Conservation (phyloP, 1,140 invertebrate genomes). For the Adoxophyes honmai region DNA sequence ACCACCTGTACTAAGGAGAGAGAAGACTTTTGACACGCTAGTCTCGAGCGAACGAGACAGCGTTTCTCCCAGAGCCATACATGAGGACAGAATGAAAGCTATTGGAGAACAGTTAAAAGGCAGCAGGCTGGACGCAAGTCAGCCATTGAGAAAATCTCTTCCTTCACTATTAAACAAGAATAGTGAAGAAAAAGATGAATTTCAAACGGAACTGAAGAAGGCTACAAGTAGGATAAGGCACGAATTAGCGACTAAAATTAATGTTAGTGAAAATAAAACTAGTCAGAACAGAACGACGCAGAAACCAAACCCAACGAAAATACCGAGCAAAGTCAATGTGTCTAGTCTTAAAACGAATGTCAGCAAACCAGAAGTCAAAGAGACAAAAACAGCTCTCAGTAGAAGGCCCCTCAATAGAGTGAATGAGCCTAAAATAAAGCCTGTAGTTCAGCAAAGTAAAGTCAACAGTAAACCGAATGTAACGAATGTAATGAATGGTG, state of each 20-base stretch:
- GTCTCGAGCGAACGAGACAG: constrained; percentile 49
- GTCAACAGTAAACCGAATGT: constrained; percentile 33
- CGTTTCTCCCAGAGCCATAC: constrained; percentile 48
- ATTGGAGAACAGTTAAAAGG: constrained; percentile 59
- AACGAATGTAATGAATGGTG: constrained; percentile 49
- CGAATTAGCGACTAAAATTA: constrained; percentile 66
- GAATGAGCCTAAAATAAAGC: constrained; percentile 49
- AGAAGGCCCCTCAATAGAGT: constrained; percentile 50
- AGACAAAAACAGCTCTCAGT: constrained; percentile 48
- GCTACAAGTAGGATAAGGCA: constrained; percentile 80
- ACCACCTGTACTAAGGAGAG: constrained; percentile 59
- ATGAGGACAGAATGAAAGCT: constrained; percentile 60
- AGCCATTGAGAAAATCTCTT: constrained; percentile 74
- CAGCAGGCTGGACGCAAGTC: constrained; percentile 46
- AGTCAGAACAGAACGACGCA: constrained; percentile 64
- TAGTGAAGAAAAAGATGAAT: constrained; percentile 82
- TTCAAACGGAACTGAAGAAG: constrained; percentile 82
- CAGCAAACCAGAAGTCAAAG: constrained; percentile 34
- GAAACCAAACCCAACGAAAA: constrained; percentile 67
- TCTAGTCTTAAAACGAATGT: constrained; percentile 63
- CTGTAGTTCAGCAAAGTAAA: constrained; percentile 30
- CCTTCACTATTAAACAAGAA: constrained; percentile 76
- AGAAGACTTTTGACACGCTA: constrained; percentile 74
- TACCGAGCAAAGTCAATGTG: constrained; percentile 63
- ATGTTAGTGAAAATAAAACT: constrained; percentile 67